These are phyloP conservation scores for Papilio protenor DNA, from an alignment of 2,888 invertebrate species.

Conservation along the genomic window DNA sequence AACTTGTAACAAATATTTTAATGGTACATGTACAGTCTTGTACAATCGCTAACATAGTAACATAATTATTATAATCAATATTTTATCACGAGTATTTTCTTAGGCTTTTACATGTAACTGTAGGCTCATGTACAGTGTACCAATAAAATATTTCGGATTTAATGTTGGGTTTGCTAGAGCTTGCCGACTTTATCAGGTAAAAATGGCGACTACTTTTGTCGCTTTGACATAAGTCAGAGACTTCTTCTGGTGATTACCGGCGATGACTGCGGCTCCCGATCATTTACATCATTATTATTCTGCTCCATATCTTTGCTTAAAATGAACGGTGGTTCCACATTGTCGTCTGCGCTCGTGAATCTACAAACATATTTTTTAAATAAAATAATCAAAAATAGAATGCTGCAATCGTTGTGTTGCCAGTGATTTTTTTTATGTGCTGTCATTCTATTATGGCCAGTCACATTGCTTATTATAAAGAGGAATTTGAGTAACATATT, in stretches of 20 bases:
- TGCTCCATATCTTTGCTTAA: conserved; percentile 68
- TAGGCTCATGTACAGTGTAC: neutral
- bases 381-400: neutral
- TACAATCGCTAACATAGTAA: conserved; percentile 2
- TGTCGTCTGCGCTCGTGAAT: conserved; percentile 72
- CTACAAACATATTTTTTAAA: conserved; percentile 54
- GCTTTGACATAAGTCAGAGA: conserved; percentile 55
- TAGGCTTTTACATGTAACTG: neutral
- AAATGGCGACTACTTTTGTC: conserved; percentile 10
- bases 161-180: conserved; percentile 10
- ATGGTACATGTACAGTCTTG: neutral
- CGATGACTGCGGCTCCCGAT: conserved; percentile 56
- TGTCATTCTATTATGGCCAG: neutral
- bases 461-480: neutral
- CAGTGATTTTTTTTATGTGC: neutral
- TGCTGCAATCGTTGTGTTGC: neutral
- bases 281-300: conserved; percentile 67
- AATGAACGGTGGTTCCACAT: conserved; percentile 71
- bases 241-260: conserved; percentile 52
- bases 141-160: neutral
- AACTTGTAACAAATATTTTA: neutral
- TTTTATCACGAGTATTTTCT: conserved; percentile 10
- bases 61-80: neutral
- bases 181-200: conserved; percentile 31
- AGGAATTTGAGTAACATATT: neutral